A percentile compares a stretch with the other conserved stretches of the same genome.
Evolutionary conservation across 2,888 invertebrate genomes (phyloP).

Genomic region (Scrobipalpa atriplicella): DNA sequence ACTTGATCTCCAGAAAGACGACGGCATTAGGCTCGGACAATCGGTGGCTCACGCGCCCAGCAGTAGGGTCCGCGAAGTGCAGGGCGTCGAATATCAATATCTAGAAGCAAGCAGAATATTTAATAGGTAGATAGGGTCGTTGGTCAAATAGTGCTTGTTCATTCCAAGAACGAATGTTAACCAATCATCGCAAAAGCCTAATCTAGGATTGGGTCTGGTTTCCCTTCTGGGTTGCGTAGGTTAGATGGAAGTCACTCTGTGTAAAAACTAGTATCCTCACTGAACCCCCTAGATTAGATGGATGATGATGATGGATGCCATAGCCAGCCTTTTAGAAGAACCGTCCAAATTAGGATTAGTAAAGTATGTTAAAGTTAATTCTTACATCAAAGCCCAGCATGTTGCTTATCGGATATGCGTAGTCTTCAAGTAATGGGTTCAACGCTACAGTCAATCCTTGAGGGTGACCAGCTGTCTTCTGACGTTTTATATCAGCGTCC

Average conservation of each 20-base stretch:
- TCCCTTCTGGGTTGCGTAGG: no score
- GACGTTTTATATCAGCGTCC: constrained; percentile 34
- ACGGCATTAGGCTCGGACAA: constrained; percentile 49
- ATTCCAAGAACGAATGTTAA: no score
- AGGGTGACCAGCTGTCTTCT: constrained; percentile 53
- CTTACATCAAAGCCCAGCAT: constrained; percentile 83
- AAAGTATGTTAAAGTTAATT: constrained; percentile 14
- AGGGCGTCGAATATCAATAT: constrained; percentile 61
- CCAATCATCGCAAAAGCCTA: no score
- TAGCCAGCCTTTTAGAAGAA: background rate
- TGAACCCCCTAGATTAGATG: no score
- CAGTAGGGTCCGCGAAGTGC: constrained; percentile 59
- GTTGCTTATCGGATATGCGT: constrained; percentile 76
- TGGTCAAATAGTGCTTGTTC: no score
- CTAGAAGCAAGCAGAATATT: constrained; percentile 34
- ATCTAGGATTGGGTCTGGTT: no score
- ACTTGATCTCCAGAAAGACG: constrained; percentile 47
- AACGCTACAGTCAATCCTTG: constrained; percentile 81
- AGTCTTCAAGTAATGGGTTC: constrained; percentile 82
- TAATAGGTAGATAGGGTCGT: no score
- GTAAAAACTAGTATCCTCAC: no score
- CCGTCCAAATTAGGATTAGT: no score
- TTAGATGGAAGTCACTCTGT: no score
- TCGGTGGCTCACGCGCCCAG: constrained; percentile 58
- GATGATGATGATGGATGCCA: no score